phyloP scores from a whole-genome alignment of 1,140 invertebrate genomes.

The Drosophila melanica region DNA sequence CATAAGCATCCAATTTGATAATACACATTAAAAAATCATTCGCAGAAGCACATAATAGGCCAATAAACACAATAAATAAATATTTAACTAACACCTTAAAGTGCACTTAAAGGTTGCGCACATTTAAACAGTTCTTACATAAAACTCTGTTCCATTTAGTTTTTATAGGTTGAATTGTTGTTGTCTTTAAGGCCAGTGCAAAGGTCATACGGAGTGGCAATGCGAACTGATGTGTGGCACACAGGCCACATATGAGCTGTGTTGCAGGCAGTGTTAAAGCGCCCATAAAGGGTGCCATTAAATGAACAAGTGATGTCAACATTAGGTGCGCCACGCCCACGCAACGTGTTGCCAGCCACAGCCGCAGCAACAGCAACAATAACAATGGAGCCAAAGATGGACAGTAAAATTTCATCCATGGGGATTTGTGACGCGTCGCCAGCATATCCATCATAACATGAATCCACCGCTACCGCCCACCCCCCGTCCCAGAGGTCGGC shows the following conservation, averaged over 20 bases:
- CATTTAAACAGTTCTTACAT: not conserved
- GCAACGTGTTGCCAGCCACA: not conserved
- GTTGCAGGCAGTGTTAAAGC: slow-evolving; percentile 36
- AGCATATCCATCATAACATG: slow-evolving; percentile 64
- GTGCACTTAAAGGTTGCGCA: slow-evolving; percentile 28
- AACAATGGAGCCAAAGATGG: not conserved
- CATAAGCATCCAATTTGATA: not conserved
- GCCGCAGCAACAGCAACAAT: not conserved
- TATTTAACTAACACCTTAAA: slow-evolving; percentile 30
- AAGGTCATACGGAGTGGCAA: slow-evolving; percentile 28
- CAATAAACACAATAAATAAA: slow-evolving; percentile 28
- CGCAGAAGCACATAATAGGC: not conserved
- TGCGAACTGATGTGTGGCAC: slow-evolving; percentile 1
- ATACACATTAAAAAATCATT: not conserved
- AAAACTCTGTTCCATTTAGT: slow-evolving; percentile 4
- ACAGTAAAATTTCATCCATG: slow-evolving; percentile 52
- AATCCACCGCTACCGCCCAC: slow-evolving; percentile 1
- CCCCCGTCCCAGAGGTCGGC: not conserved
- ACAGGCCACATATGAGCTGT: slow-evolving; percentile 1
- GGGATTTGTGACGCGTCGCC: slow-evolving; percentile 69
- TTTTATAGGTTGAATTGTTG: not conserved
- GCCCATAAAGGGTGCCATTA: slow-evolving; percentile 64
- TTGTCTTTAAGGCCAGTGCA: slow-evolving; percentile 11
- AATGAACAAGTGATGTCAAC: slow-evolving; percentile 76
- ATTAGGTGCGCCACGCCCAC: slow-evolving; percentile 59